Evolutionary conservation across 2,113 vertebrate genomes (phyloP).

Genomic region (Nestor notabilis): DNA sequence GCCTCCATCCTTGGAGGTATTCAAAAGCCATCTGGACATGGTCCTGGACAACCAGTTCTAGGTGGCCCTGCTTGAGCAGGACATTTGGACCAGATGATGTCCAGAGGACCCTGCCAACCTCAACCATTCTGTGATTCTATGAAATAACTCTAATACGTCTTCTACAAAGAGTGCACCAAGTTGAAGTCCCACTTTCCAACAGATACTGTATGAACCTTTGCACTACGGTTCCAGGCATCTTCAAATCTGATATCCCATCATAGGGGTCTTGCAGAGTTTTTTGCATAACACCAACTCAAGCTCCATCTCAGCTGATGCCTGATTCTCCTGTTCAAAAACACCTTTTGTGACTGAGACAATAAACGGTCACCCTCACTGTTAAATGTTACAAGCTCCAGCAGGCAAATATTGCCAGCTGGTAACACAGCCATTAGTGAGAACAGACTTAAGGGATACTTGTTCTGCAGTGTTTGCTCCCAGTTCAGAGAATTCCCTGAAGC

Average conservation of each 20-base stretch:
- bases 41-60: not conserved
- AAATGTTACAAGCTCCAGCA: not conserved
- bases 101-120: not conserved
- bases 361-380: not conserved
- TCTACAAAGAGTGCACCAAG: not conserved
- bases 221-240: not conserved
- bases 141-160: not conserved
- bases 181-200: not conserved
- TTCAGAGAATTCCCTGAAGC: not conserved
- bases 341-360: not conserved
- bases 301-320: not conserved
- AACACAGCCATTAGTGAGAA: not conserved
- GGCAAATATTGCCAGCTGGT: not conserved
- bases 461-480: fast-evolving
- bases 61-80: not conserved
- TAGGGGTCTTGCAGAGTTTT: not conserved
- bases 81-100: not conserved
- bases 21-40: not conserved
- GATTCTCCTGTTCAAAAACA: not conserved
- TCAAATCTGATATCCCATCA: not conserved
- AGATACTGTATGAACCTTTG: not conserved
- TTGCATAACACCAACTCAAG: not conserved
- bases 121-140: not conserved
- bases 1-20: not conserved
- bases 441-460: not conserved